Conservation (phyloP, 2,113 vertebrate genomes). For the Bujurquina vittata region DNA sequence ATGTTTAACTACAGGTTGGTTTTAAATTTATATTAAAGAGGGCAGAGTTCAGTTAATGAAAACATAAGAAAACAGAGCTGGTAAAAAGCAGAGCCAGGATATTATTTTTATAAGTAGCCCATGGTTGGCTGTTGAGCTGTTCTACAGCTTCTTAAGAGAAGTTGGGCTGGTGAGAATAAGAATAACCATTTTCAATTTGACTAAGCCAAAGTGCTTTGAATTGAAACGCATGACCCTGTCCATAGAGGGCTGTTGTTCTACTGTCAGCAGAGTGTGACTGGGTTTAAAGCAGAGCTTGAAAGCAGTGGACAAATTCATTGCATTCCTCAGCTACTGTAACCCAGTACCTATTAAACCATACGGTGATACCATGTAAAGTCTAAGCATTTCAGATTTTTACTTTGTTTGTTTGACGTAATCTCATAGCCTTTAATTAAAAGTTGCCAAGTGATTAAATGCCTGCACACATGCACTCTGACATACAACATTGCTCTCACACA, state of each 20-base stretch:
- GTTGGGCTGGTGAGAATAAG: neutral
- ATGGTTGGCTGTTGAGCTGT: neutral
- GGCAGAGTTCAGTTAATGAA: neutral
- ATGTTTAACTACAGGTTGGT: neutral
- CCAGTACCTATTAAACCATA: slow-evolving; percentile 11
- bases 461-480: slow-evolving; percentile 27
- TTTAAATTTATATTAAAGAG: neutral
- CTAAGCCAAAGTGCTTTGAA: slow-evolving; percentile 16
- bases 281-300: slow-evolving; percentile 55
- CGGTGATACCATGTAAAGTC: slow-evolving; percentile 44
- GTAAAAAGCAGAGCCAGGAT: neutral
- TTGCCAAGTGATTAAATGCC: slow-evolving; percentile 44
- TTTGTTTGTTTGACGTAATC: slow-evolving; percentile 50
- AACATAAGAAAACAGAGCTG: neutral
- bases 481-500: neutral
- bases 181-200: slow-evolving; percentile 29
- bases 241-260: slow-evolving; percentile 38
- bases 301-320: slow-evolving; percentile 24
- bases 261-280: slow-evolving; percentile 56
- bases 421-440: slow-evolving; percentile 66
- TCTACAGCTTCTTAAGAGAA: neutral
- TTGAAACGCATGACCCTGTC: slow-evolving; percentile 49
- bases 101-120: neutral
- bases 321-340: slow-evolving; percentile 6
- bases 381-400: slow-evolving; percentile 49